These are phyloP conservation scores for Acanthochromis polyacanthus DNA, from an alignment of 2,113 vertebrate species.

Conservation along the genomic window DNA sequence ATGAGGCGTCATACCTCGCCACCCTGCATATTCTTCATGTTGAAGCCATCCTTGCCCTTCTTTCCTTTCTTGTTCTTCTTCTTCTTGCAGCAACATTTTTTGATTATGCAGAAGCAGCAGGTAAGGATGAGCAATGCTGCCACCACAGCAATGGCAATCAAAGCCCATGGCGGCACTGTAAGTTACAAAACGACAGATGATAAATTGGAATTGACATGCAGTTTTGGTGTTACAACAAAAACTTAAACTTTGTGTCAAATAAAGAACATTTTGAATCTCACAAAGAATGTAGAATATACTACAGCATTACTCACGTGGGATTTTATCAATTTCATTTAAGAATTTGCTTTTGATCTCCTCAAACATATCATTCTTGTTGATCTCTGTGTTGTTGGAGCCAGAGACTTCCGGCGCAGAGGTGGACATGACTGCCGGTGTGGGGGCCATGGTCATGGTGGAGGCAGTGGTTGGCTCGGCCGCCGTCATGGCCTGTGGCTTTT, in stretches of 20 bases:
- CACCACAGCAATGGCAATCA: conserved; percentile 95
- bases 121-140: conserved; percentile 93
- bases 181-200: conserved; percentile 7
- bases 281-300: not conserved
- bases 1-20: conserved; percentile 81
- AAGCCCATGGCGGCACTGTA: conserved; percentile 95
- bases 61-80: conserved; percentile 98
- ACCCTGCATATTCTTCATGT: conserved; percentile 98
- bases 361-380: conserved; percentile 90
- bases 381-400: conserved; percentile 82
- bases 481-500: conserved; percentile 82
- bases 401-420: conserved; percentile 83
- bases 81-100: conserved; percentile 99
- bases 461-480: conserved; percentile 78
- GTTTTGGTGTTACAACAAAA: not conserved
- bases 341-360: conserved; percentile 93
- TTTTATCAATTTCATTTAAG: conserved; percentile 95
- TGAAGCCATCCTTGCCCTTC: conserved; percentile 94
- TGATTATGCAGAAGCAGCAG: conserved; percentile 99
- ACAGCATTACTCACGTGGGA: conserved; percentile 88
- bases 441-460: conserved; percentile 77
- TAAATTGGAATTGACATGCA: no score
- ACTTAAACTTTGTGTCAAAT: not conserved
- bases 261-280: no score
- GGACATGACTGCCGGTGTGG: conserved; percentile 70